Conservation (phyloP, 1,140 invertebrate genomes). For the Cydia strobilella region DNA sequence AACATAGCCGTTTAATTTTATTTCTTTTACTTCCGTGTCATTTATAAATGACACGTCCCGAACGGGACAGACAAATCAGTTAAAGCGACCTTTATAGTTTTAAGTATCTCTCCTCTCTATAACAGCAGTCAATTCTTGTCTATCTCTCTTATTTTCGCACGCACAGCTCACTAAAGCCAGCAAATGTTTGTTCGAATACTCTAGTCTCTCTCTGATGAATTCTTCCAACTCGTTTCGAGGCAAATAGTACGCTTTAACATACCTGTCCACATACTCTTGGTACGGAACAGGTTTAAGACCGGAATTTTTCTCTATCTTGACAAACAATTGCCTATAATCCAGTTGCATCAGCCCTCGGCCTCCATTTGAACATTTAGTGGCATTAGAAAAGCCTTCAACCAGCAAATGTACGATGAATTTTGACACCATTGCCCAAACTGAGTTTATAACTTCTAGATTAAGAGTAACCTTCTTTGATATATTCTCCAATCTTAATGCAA, state of each 20-base stretch:
- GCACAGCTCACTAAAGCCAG: slow-evolving; percentile 91
- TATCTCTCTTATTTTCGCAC: slow-evolving; percentile 92
- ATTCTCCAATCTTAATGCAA: slow-evolving; percentile 88
- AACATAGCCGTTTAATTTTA: not conserved
- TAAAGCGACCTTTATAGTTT: too few relatives aligned
- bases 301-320: slow-evolving; percentile 94
- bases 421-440: slow-evolving; percentile 93
- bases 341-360: slow-evolving; percentile 98
- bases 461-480: slow-evolving; percentile 85
- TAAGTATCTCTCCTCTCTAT: slow-evolving; percentile 81
- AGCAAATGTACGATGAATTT: slow-evolving; percentile 91
- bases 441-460: slow-evolving; percentile 84
- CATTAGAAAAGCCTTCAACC: slow-evolving; percentile 96
- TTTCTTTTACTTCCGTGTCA: not conserved
- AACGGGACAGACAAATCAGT: too few relatives aligned
- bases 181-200: slow-evolving; percentile 95
- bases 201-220: slow-evolving; percentile 93
- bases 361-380: slow-evolving; percentile 97
- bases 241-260: slow-evolving; percentile 98
- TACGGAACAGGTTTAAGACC: slow-evolving; percentile 91
- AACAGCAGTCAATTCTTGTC: slow-evolving; percentile 87
- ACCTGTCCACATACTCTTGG: slow-evolving; percentile 94
- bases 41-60: not conserved
- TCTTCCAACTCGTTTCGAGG: slow-evolving; percentile 92
- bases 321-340: slow-evolving; percentile 97